Evolutionary conservation across 92 coral and sea anemone genomes (phyloP).

Genomic region (Epizoanthus ramosus): DNA sequence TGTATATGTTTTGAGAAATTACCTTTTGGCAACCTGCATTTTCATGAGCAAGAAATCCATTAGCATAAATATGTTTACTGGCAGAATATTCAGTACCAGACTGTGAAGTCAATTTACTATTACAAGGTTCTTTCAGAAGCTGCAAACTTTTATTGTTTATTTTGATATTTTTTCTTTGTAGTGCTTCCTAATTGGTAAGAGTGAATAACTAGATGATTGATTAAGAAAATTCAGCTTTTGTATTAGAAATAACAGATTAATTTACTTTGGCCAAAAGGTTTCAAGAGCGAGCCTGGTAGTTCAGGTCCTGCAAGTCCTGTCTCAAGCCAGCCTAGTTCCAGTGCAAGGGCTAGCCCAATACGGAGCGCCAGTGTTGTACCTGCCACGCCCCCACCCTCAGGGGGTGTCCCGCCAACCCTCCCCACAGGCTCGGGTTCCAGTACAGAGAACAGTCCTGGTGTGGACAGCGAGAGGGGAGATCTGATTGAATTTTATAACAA

Average conservation of each 20-base stretch:
- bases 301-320: constrained; percentile 91
- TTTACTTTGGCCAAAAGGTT: constrained; percentile 32
- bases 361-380: constrained; percentile 80
- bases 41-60: too few relatives aligned
- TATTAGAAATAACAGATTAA: background rate
- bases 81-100: too few relatives aligned
- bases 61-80: too few relatives aligned
- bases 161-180: too few relatives aligned
- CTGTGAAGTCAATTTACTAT: too few relatives aligned
- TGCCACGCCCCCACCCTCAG: constrained; percentile 87
- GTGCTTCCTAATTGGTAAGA: too few relatives aligned
- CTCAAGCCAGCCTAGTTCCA: constrained; percentile 52
- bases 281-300: constrained; percentile 73
- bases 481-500: constrained; percentile 95
- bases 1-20: too few relatives aligned
- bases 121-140: too few relatives aligned
- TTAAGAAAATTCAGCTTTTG: background rate
- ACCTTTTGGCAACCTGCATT: too few relatives aligned
- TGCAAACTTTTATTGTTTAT: too few relatives aligned
- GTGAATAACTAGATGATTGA: background rate
- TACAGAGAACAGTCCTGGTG: constrained; percentile 79
- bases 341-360: constrained; percentile 89
- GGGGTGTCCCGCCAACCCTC: constrained; percentile 36
- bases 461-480: constrained; percentile 91
- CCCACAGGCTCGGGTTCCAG: constrained; percentile 65